Evolutionary conservation across 2,888 invertebrate species (phyloP).

Genomic region (Pelosia muscerda): DNA sequence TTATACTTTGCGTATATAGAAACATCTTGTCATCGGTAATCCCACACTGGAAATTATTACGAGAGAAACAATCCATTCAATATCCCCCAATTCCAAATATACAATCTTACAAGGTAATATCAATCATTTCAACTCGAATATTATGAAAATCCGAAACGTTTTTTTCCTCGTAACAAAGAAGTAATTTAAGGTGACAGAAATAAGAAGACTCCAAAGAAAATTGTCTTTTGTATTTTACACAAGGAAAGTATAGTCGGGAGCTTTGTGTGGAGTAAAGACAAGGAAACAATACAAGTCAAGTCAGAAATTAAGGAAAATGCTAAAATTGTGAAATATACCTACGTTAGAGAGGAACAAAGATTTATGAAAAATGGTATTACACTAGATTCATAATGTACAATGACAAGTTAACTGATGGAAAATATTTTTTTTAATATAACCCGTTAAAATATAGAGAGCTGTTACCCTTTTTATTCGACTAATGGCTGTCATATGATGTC

Average conservation of each 20-base stretch:
- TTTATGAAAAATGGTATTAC: neutral
- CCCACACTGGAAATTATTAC: neutral
- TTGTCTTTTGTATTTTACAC: slow-evolving; percentile 25
- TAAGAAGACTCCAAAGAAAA: slow-evolving; percentile 23
- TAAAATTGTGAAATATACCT: slow-evolving; percentile 8
- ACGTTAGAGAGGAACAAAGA: neutral
- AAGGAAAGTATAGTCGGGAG: slow-evolving; percentile 24
- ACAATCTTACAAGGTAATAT: slow-evolving; percentile 6
- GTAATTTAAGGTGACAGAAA: slow-evolving; percentile 32
- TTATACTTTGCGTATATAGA: too few species aligned
- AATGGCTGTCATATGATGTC: too few species aligned
- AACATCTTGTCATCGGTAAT: too few species aligned
- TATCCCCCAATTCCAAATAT: neutral
- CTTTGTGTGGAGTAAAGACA: slow-evolving; percentile 26
- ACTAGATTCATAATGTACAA: neutral
- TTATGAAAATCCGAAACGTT: slow-evolving; percentile 23
- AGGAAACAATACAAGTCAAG: slow-evolving; percentile 34
- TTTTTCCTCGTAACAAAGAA: slow-evolving; percentile 25
- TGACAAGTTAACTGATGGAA: neutral
- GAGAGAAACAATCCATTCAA: neutral
- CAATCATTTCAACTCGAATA: slow-evolving; percentile 11
- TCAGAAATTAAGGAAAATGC: slow-evolving; percentile 32
- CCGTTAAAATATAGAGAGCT: too few species aligned
- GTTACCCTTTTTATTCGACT: too few species aligned
- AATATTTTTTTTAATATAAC: too few species aligned